A percentile compares a stretch with the other conserved stretches of the same genome.
These are phyloP conservation scores for Eucera pruinosa DNA, from an alignment of 2,888 invertebrate genomes.

Conservation along the genomic window DNA sequence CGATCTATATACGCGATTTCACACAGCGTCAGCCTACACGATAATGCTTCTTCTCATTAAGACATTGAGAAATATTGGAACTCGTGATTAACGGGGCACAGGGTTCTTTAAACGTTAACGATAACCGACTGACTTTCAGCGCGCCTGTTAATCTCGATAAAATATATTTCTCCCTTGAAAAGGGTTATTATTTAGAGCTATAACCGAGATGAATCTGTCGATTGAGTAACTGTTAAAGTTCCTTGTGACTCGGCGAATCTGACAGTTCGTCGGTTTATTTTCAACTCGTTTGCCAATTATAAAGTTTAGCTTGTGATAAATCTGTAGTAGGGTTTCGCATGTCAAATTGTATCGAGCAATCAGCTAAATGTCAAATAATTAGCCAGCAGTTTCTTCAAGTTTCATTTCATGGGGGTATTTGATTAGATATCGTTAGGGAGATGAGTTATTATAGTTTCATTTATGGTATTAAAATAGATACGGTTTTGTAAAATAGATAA, in stretches of 20 bases:
- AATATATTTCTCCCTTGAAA: constrained; percentile 38
- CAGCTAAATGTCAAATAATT: not conserved
- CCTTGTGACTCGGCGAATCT: not conserved
- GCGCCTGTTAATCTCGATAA: constrained; percentile 46
- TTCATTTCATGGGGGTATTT: too few relatives aligned
- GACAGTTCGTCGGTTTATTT: constrained; percentile 31
- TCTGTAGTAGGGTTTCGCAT: constrained; percentile 5
- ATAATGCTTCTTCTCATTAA: constrained; percentile 69
- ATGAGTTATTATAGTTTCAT: too few relatives aligned
- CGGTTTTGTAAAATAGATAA: too few relatives aligned
- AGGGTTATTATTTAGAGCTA: constrained; percentile 43
- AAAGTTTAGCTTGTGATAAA: constrained; percentile 1
- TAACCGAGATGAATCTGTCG: constrained; percentile 21
- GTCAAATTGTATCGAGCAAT: not conserved
- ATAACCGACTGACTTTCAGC: constrained; percentile 59
- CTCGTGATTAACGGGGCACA: constrained; percentile 59
- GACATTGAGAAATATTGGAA: constrained; percentile 70
- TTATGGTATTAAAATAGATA: too few relatives aligned
- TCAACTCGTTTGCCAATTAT: constrained; percentile 15
- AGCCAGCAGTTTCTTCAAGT: not conserved
- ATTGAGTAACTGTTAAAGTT: constrained; percentile 12
- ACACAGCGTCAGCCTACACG: constrained; percentile 43
- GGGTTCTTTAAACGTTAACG: constrained; percentile 52
- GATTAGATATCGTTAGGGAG: too few relatives aligned
- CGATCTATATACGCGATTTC: constrained; percentile 63